phyloP scores from a whole-genome alignment of 2,797 vertebrate species.

The Hoplostethus mediterraneus region DNA sequence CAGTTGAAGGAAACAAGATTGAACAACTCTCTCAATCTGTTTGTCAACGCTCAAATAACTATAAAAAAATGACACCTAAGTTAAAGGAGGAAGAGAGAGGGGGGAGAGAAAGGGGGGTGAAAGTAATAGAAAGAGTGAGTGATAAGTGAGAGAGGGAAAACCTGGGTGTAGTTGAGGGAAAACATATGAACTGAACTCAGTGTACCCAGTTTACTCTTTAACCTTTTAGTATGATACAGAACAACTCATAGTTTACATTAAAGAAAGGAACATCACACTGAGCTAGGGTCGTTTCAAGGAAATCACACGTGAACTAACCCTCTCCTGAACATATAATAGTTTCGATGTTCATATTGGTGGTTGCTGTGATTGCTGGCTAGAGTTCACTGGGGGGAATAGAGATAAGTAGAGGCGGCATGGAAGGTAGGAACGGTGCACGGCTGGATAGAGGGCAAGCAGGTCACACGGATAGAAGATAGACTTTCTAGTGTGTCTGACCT shows the following conservation, averaged over 20 bases:
- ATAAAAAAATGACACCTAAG: too few species aligned
- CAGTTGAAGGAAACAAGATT: not conserved
- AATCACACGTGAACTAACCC: not conserved
- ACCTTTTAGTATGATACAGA: constrained; percentile 16
- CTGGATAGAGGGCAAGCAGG: constrained; percentile 43
- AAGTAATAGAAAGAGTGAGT: constrained; percentile 5
- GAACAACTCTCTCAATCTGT: not conserved
- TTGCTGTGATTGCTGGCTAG: not conserved
- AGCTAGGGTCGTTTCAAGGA: not conserved
- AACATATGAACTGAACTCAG: constrained; percentile 44
- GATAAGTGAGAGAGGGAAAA: not conserved
- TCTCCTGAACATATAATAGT: constrained; percentile 2
- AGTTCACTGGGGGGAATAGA: not conserved
- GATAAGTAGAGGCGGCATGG: constrained; percentile 14
- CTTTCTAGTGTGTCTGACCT: constrained; percentile 67
- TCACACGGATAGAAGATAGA: constrained; percentile 59
- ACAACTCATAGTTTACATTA: not conserved
- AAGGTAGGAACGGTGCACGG: constrained; percentile 4
- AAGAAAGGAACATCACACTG: not conserved
- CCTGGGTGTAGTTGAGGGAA: constrained; percentile 8
- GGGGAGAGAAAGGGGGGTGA: not conserved
- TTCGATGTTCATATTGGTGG: constrained; percentile 15
- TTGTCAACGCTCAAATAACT: not conserved
- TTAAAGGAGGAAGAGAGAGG: not conserved
- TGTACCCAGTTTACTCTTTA: constrained; percentile 24